Evolutionary conservation across 2,888 invertebrate genomes (phyloP).

Genomic region (Agrypnus murinus): DNA sequence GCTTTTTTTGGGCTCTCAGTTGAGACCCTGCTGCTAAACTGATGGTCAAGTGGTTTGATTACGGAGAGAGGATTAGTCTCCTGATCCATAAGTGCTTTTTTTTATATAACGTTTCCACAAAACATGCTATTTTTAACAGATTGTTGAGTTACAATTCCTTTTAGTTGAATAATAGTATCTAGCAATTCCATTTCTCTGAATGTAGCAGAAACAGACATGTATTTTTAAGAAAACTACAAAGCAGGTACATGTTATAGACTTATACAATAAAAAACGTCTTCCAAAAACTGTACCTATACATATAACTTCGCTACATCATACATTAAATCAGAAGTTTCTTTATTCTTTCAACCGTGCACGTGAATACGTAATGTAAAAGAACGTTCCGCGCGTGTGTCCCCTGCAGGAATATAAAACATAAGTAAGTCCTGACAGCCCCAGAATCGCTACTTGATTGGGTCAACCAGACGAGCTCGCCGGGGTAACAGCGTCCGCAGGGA

Average conservation of each 20-base stretch:
- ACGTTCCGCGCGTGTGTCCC: slow-evolving; percentile 58
- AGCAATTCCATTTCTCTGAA: too few species aligned
- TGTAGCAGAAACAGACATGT: slow-evolving; percentile 1
- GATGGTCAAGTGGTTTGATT: too few species aligned
- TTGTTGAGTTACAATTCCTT: too few species aligned
- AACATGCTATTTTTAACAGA: too few species aligned
- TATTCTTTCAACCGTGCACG: slow-evolving; percentile 58
- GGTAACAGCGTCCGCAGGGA: slow-evolving; percentile 54
- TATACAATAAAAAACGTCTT: slow-evolving; percentile 38
- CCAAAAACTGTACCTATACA: slow-evolving; percentile 33
- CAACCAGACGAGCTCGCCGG: slow-evolving; percentile 59
- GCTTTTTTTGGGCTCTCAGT: too few species aligned
- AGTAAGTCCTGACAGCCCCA: slow-evolving; percentile 66
- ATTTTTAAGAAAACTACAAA: slow-evolving; percentile 21
- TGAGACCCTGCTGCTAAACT: too few species aligned
- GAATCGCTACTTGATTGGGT: slow-evolving; percentile 68
- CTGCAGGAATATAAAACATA: slow-evolving; percentile 66
- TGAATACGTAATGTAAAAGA: slow-evolving; percentile 57
- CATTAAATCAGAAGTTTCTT: slow-evolving; percentile 61
- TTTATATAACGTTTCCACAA: too few species aligned
- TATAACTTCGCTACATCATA: slow-evolving; percentile 53
- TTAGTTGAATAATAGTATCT: too few species aligned
- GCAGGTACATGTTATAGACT: slow-evolving; percentile 38
- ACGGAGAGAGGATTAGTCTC: too few species aligned
- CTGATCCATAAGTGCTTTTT: too few species aligned